Evolutionary conservation across 2,113 vertebrate genomes (phyloP), one percentile per base, ranked within the genome.

Genomic region (Grantiella picta): DNA sequence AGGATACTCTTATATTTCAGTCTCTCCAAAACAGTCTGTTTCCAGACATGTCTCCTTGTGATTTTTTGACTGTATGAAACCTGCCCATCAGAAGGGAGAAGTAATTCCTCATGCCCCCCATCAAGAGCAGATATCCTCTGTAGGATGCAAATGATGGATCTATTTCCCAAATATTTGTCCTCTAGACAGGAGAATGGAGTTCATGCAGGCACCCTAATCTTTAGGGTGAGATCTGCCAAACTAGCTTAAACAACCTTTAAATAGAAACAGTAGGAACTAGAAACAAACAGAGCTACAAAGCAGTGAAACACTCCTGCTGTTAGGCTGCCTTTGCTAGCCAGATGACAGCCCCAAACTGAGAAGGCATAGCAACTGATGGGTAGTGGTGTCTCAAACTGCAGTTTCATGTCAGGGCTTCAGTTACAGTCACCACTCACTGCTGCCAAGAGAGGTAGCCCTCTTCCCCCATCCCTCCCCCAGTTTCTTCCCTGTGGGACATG

Each of bases 381-480:
- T 29, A 77, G 59, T 8, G 45, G 45, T 25, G 20, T 69, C 75
- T 93, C 42, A 73, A 86, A 61, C 78, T 50, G 57, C 63, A 72
- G 1, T n/a, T 92, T 85, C 82, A 61, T n/a, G 16, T 82, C 29
- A 88, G 61, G 79, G 36, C 36, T 93, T 82, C 61, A 33, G 57
- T 82, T 82, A 87, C 40, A 79, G 42, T 82, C 79, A 89, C 45
- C 59, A 40, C 66, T 76, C 3, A 3, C 40, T 33, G 42, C 71
- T 90, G 88, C 82, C 82, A 88, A 86, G 82, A 88, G 82, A 94
- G 81, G 92, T 93, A 96, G 90, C 92, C 59, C n/a, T 80, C 76
- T 90, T 90, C 45, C 66, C 53, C 12, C 19, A 35, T 59, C 49
- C 50, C 45, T 94, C 68, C 72, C 63, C 38, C 38, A 47, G 8